Base-by-base conservation (phyloP, 2,888 invertebrate genomes). In the Eurois occulta region DNA sequence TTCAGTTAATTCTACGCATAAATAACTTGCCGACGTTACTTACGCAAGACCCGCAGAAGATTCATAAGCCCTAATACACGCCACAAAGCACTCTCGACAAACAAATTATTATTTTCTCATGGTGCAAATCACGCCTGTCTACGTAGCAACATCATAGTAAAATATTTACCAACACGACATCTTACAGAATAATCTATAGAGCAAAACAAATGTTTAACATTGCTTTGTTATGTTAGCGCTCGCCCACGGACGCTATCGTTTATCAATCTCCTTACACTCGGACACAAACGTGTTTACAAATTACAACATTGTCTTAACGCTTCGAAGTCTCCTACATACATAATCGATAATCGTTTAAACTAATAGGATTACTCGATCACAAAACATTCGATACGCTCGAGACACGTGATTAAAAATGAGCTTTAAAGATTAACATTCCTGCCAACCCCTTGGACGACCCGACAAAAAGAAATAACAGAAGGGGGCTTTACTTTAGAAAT, bases 401-500 rank as follows among this genome's bases (percentile, higher is more conserved):
- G 88, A 91, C 89, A 90, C 92, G 92, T 93, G 92, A 91, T 93
- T 90, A 91, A 89, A 93, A 93, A 92, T 92, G 91, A 92, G 92
- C 91, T 90, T 89, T 85, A 80, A 85, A 94, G 95, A 95, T 95
- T 95, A 95, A 95, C 92, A 95, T 95, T 95, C 94, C 89, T 72
- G 32, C 85, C 91, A 90, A 91, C 52, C 93, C 94, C 94, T 91
- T 90, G 91, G 90, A 77, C 84, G 65, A 77, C 84, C 86, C 90
- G 89, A 90, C 90, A 90, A 92, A 93, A 94, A 93, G 92, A 91
- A 91, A 86, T 90, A 89, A 89, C 91, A 85, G 87, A 91, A 90
- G 92, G 94, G 93, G 93, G 83, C 91, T 91, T 92, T 93, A 93
- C 93, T 93, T 93, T 93, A 92, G 96, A 94, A 95, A 96, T 95